Evolutionary conservation across 2,113 vertebrate genomes (phyloP).

Genomic region (Taxidea taxus): DNA sequence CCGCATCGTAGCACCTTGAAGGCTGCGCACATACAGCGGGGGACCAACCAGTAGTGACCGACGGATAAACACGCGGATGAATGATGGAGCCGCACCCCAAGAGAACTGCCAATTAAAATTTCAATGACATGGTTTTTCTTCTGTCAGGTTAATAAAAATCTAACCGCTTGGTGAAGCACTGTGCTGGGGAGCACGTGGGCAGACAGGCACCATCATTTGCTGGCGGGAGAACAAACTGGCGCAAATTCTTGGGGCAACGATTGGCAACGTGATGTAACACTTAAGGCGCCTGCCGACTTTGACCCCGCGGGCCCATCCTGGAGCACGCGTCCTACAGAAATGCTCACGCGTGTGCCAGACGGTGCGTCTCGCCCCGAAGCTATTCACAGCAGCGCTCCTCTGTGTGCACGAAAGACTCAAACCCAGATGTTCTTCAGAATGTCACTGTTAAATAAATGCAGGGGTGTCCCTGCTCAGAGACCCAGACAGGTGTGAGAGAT

Average conservation of each 20-base stretch:
- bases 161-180: too few species aligned
- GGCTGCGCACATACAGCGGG: too few species aligned
- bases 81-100: background rate
- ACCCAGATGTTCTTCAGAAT: background rate
- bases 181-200: background rate
- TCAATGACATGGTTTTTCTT: background rate
- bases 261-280: background rate
- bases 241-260: background rate
- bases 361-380: background rate
- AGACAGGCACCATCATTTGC: background rate
- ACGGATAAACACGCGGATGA: background rate
- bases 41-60: background rate
- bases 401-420: background rate
- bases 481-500: background rate
- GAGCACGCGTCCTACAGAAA: background rate
- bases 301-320: background rate
- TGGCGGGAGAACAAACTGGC: background rate
- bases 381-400: background rate
- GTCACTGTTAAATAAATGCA: background rate
- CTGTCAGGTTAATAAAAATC: background rate
- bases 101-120: background rate
- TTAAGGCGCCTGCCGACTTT: background rate
- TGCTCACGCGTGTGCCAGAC: fast-evolving
- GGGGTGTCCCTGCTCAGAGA: background rate
- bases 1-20: background rate